Base-by-base conservation (phyloP, 2,888 invertebrate genomes). In the Drosophila buzzatii region DNA sequence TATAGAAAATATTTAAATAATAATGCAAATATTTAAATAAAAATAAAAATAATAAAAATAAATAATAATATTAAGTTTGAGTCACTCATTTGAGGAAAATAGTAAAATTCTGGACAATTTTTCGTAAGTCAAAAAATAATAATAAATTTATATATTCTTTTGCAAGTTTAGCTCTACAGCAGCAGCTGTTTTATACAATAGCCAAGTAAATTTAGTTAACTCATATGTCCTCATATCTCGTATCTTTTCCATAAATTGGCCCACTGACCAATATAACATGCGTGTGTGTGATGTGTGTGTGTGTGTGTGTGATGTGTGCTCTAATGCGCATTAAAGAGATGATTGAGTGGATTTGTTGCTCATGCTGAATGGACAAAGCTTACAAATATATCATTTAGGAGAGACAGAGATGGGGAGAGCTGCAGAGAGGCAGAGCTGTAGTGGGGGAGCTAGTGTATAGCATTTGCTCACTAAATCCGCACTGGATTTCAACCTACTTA, bases 291-390 rank as follows among this genome's bases (percentile, higher is more conserved):
- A 9, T 27, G 35, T 18, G n/a, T 18, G 33, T 37, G 8, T 53
- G 37, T 37, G n/a, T 51, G 27, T 47, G 3, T 47, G 20, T 68
- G 53, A 23, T 66, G 56, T 67, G 60, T 58, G 55, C 60, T 77
- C 70, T 67, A 76, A 64, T 81, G 78, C 67, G 76, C 73, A 88
- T 84, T 88, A 84, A 73, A 74, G 76, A 84, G 74, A 89, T 88
- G 89, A 89, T 89, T 89, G 85, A 85, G 89, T 89, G 86, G 89
- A 84, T 89, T 89, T 88, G 76, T 70, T 88, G 79, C 68, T 70
- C 73, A 68, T 81, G 65, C 70, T 65, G 82, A 85, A 73, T 82
- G 82, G 58, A 58, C 68, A 66, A 66, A 74, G 58, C 73, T 73
- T 63, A 71, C 81, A 85, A 76, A 86, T 80, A 83, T 78, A 45